Conservation (phyloP, 1,140 invertebrate genomes). For the Eupristina koningsbergeri region DNA sequence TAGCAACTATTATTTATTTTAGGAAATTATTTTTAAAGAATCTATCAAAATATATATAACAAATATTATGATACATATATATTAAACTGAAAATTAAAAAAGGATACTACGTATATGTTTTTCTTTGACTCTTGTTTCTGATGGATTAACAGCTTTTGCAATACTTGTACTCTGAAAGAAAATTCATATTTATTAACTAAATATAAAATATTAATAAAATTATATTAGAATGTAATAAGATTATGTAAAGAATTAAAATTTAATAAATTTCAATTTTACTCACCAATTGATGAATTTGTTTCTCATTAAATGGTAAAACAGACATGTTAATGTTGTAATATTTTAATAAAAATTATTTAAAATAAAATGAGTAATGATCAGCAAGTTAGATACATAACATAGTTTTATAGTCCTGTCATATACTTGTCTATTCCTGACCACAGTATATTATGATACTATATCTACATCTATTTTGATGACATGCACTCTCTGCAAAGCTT, state of each 20-base stretch:
- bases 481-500: conserved; percentile 65
- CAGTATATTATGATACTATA: conserved; percentile 53
- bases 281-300: conserved; percentile 71
- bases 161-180: conserved; percentile 84
- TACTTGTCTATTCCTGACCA: conserved; percentile 50
- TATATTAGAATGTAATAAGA: neutral
- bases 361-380: conserved; percentile 52
- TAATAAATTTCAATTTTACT: conserved; percentile 55
- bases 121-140: conserved; percentile 94
- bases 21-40: conserved; percentile 52
- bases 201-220: conserved; percentile 29
- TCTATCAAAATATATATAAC: conserved; percentile 15
- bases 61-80: neutral
- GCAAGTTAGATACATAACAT: conserved; percentile 53
- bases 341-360: conserved; percentile 53
- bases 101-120: conserved; percentile 95
- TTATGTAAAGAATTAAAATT: conserved; percentile 12
- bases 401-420: conserved; percentile 46
- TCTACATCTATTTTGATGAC: conserved; percentile 51
- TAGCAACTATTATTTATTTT: conserved; percentile 78
- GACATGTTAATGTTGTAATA: conserved; percentile 68
- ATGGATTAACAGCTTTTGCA: conserved; percentile 90
- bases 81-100: conserved; percentile 59
- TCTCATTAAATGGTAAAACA: conserved; percentile 66
- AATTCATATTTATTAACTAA: conserved; percentile 54